Conservation (phyloP, 2,797 vertebrate genomes). For the Chelidonichthys spinosus region DNA sequence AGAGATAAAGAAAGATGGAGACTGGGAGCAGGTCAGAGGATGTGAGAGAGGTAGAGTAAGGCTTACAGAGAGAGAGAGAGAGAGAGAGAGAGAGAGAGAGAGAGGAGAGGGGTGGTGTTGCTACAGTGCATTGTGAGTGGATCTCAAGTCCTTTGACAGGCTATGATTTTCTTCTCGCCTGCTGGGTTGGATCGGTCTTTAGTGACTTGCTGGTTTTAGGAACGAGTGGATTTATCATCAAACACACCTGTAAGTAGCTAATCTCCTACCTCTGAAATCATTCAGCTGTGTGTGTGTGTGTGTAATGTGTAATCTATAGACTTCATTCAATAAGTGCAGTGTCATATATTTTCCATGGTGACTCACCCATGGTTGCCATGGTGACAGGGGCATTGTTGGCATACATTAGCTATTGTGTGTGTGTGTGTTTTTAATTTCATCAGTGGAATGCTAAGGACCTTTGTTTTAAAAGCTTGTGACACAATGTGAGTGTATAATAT, state of each 20-base stretch:
- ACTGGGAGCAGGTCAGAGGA: slow-evolving; percentile 55
- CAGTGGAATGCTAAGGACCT: not conserved
- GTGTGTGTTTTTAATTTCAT: slow-evolving; percentile 3
- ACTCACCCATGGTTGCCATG: slow-evolving; percentile 61
- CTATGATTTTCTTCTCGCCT: slow-evolving; percentile 57
- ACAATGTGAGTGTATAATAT: not conserved
- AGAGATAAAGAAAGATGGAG: slow-evolving; percentile 44
- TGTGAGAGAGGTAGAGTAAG: slow-evolving; percentile 38
- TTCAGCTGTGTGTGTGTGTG: not conserved
- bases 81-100: slow-evolving; percentile 13
- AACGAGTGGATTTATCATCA: slow-evolving; percentile 29
- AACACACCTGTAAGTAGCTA: slow-evolving; percentile 58
- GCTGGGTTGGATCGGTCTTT: slow-evolving; percentile 15
- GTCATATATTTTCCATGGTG: slow-evolving; percentile 54
- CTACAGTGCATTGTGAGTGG: slow-evolving; percentile 43
- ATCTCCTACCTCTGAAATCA: not conserved
- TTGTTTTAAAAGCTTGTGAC: not conserved
- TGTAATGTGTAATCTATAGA: not conserved
- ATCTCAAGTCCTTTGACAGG: slow-evolving; percentile 58
- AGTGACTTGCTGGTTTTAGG: not conserved
- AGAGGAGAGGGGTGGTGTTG: slow-evolving; percentile 37
- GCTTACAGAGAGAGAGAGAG: slow-evolving; percentile 27
- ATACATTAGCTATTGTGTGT: slow-evolving; percentile 13
- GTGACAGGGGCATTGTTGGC: slow-evolving; percentile 47
- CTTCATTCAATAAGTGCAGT: slow-evolving; percentile 44